Percentiles rank a stretch among this genome's conserved stretches.
These are phyloP conservation scores for Pachycephus smyrnensis DNA, from an alignment of 2,888 invertebrate genomes.

Conservation along the genomic window DNA sequence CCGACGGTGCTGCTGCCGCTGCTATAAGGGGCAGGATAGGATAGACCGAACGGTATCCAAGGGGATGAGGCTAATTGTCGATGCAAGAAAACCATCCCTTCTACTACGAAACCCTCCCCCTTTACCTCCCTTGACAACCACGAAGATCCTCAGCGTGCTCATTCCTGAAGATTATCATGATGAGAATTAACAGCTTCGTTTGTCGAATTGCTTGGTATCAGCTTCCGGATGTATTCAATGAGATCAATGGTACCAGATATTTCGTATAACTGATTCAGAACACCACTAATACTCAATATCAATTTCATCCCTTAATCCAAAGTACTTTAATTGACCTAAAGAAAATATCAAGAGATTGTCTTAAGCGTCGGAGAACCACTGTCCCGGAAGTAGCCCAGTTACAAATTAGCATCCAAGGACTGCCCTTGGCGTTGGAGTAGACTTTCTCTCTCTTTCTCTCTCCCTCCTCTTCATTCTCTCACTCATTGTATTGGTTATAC, in stretches of 20 bases:
- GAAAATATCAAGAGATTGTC: no score
- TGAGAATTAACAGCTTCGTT: no score
- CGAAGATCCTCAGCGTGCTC: slow-evolving; percentile 60
- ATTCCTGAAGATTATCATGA: slow-evolving; percentile 41
- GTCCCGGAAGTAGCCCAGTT: slow-evolving; percentile 63
- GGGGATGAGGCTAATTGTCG: slow-evolving; percentile 64
- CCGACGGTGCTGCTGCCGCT: slow-evolving; percentile 16
- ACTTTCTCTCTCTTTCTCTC: slow-evolving; percentile 23
- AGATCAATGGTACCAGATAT: no score
- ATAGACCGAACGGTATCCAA: slow-evolving; percentile 54
- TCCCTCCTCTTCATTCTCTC: no score
- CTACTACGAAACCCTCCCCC: slow-evolving; percentile 30
- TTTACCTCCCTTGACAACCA: slow-evolving; percentile 26
- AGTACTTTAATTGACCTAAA: no score
- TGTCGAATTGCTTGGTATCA: no score
- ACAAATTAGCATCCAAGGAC: slow-evolving; percentile 65
- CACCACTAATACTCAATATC: no score
- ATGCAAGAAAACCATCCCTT: slow-evolving; percentile 56
- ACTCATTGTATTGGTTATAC: no score
- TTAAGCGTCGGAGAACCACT: slow-evolving; percentile 53
- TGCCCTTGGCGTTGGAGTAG: slow-evolving; percentile 58
- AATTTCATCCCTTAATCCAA: no score
- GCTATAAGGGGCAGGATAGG: slow-evolving; percentile 56
- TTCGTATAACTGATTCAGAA: no score
- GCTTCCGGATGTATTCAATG: no score